phyloP scores from a whole-genome alignment of 1,140 invertebrate species.

The Musca vetustissima region DNA sequence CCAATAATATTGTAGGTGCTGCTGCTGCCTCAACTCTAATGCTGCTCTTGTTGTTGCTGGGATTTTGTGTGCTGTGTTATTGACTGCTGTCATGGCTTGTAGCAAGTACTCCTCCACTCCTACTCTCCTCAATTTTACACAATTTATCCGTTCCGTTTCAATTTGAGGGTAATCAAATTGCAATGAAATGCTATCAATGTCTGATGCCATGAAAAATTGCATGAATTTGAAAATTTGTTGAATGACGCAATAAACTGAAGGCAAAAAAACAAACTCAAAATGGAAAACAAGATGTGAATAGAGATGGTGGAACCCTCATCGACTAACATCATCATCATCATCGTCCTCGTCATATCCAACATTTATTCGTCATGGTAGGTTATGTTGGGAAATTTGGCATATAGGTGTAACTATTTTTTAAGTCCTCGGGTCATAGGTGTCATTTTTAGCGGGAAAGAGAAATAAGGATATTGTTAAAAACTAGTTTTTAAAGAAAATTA shows the following conservation, averaged over 20 bases:
- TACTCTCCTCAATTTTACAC: not conserved
- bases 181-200: constrained; percentile 23
- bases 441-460: no score
- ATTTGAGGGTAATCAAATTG: constrained; percentile 17
- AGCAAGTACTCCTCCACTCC: not conserved
- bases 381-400: no score
- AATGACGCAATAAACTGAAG: constrained; percentile 18
- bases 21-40: constrained; percentile 3
- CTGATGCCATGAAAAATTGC: constrained; percentile 21
- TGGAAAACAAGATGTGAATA: not conserved
- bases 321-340: no score
- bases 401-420: no score
- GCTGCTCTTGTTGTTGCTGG: not conserved
- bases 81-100: not conserved
- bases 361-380: no score
- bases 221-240: constrained; percentile 23
- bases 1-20: no score
- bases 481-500: no score
- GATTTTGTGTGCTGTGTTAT: no score
- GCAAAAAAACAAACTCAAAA: not conserved
- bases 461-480: no score
- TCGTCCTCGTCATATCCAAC: not conserved
- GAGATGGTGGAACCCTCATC: not conserved
- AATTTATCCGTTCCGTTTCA: constrained; percentile 1
- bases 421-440: no score